Base-by-base conservation (phyloP, 92 coral and sea anemone species). In the Umimayanthus kanabou region DNA sequence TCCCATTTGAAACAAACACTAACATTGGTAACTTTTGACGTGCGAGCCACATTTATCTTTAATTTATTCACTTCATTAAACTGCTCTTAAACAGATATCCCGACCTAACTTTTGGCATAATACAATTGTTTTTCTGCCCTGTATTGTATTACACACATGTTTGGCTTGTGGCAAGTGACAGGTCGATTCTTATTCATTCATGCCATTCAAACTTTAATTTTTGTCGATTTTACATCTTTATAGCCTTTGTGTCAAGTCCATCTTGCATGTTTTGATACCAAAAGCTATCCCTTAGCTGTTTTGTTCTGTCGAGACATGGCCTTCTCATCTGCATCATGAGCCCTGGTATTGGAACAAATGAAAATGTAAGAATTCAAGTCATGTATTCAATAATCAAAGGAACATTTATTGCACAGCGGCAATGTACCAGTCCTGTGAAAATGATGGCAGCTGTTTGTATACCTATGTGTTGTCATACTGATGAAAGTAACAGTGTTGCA, bases 271-370 rank as follows among this genome's bases (percentile, higher is more conserved):
- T 80, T 80, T 53, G 58, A 80, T 39, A 55, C 37, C 20, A 29
- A 39, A 13, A 43, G 50, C 87, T 75, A 91, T 67, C 95, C 94
- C 55, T 89, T 89, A 84, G 95, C 91, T 89, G 94, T 92, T 18
- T 84, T 88, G 80, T 80, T 89, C 92, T 94, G 96, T 72, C 95
- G 94, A 25, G 93, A 89, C 96, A 94, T 94, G 37, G 99, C 99
- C 72, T 96, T 96, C 87, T 95, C 98, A 84, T 96, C 99, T 1
- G 99, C 99, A 93, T 96, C 99, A 86, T 96, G 98, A 9, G 98
- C 97, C 88, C 99, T 96, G 88, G 6, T 84, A 84, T 39, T 65
- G 58, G 22, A 55, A 77, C 13, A 28, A 39, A 58, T 37, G 81
- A 3, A 25, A 61, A 66, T 72, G 28, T 69, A 40, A 37, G 9